phyloP scores from a whole-genome alignment of 2,888 invertebrate genomes.

The Drosophila subsilvestris region DNA sequence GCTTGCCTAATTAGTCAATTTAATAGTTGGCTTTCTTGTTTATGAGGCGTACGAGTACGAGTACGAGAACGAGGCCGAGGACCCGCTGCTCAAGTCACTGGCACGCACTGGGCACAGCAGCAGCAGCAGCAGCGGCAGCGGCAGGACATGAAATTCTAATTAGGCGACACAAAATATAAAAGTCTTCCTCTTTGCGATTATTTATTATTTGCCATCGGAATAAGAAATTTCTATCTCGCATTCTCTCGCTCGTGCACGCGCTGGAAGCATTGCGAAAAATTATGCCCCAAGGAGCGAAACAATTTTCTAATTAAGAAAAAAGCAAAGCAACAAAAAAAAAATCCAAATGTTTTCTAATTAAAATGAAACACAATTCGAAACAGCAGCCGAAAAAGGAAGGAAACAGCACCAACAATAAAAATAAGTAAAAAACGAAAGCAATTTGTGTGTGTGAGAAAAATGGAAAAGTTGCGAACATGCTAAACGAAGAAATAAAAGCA shows the following conservation, averaged over 20 bases:
- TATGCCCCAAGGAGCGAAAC: constrained; percentile 35
- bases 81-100: constrained; percentile 45
- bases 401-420: constrained; percentile 15
- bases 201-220: constrained; percentile 54
- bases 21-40: constrained; percentile 71
- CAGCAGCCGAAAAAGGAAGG: constrained; percentile 23
- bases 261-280: constrained; percentile 10
- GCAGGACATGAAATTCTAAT: constrained; percentile 64
- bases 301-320: constrained; percentile 53
- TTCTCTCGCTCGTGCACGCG: background rate
- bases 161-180: constrained; percentile 59
- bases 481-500: constrained; percentile 35
- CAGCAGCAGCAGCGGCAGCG: too few relatives aligned
- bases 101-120: constrained; percentile 47
- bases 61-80: constrained; percentile 17
- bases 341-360: constrained; percentile 64
- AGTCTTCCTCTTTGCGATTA: constrained; percentile 50
- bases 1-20: constrained; percentile 70
- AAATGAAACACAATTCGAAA: constrained; percentile 54
- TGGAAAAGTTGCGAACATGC: constrained; percentile 37
- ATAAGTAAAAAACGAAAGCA: constrained; percentile 29
- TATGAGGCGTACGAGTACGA: constrained; percentile 51
- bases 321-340: constrained; percentile 26
- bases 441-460: constrained; percentile 36
- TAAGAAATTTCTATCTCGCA: constrained; percentile 28